A percentile compares a stretch with the other conserved stretches of the same genome.
Conservation (phyloP, 1,140 invertebrate genomes). For the Cherax destructor region DNA sequence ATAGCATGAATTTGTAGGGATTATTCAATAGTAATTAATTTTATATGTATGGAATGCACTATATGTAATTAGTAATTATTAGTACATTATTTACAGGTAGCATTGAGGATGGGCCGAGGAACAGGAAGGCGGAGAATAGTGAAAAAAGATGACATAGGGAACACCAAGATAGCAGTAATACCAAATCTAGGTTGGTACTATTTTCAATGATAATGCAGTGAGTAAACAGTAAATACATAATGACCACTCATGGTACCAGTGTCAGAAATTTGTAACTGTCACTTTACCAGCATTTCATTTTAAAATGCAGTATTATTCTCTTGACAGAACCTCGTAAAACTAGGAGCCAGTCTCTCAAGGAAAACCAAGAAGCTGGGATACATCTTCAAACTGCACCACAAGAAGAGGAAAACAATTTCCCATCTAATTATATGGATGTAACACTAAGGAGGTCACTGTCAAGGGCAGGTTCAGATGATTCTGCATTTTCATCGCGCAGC, state of each 20-base stretch:
- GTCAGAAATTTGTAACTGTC: neutral
- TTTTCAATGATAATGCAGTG: neutral
- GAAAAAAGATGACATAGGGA: neutral
- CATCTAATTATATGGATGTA: neutral
- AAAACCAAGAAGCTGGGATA: constrained; percentile 42
- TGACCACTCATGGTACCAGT: neutral
- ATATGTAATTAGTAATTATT: neutral
- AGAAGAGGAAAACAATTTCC: neutral
- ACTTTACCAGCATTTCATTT: neutral
- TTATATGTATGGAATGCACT: no score
- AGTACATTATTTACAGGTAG: neutral
- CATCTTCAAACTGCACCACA: neutral
- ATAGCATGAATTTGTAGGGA: no score
- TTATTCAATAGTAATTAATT: no score
- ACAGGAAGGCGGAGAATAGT: neutral
- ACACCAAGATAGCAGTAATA: neutral
- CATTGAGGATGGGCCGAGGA: neutral
- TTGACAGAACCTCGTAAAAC: constrained; percentile 1
- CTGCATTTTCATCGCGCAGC: constrained; percentile 28
- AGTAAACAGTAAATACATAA: neutral
- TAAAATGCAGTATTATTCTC: neutral
- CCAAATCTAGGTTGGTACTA: neutral
- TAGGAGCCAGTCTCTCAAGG: constrained; percentile 25
- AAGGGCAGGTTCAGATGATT: constrained; percentile 27
- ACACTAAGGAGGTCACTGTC: neutral